Evolutionary conservation across 92 coral and sea anemone genomes (phyloP).

Genomic region (Plumapathes pennacea): DNA sequence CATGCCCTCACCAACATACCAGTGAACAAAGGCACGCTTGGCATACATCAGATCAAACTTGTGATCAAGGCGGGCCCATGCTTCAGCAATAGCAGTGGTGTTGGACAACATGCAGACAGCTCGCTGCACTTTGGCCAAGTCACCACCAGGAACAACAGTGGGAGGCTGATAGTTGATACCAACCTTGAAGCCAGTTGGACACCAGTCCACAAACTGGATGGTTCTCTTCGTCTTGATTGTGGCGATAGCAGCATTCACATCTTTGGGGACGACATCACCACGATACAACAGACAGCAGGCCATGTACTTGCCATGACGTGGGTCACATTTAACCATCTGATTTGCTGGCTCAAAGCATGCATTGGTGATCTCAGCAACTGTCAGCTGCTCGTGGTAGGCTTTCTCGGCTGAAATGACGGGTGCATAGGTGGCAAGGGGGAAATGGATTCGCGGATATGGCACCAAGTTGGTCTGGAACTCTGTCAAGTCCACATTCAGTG

Average conservation of each 20-base stretch:
- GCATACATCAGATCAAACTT: too few relatives aligned
- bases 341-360: conserved; percentile 93
- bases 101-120: conserved; percentile 85
- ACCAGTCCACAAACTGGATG: conserved; percentile 97
- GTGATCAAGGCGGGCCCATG: too few relatives aligned
- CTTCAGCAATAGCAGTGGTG: conserved; percentile 79
- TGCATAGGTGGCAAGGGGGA: conserved; percentile 92
- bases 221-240: conserved; percentile 94
- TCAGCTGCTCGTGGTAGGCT: conserved; percentile 93
- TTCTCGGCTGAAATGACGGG: conserved; percentile 96
- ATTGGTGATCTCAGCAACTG: conserved; percentile 89
- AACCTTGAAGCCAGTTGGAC: conserved; percentile 93
- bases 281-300: conserved; percentile 94
- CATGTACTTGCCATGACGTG: conserved; percentile 95
- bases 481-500: conserved; percentile 61
- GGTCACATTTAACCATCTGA: conserved; percentile 92
- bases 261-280: conserved; percentile 92
- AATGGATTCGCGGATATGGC: conserved; percentile 93
- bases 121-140: conserved; percentile 83
- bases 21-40: conserved; percentile 76
- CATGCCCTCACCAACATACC: conserved; percentile 75
- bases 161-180: conserved; percentile 77
- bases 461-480: conserved; percentile 89
- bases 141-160: conserved; percentile 75
- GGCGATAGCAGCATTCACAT: conserved; percentile 94